Base-by-base conservation (phyloP, 2,797 vertebrate species). In the Saxicola maurus region DNA sequence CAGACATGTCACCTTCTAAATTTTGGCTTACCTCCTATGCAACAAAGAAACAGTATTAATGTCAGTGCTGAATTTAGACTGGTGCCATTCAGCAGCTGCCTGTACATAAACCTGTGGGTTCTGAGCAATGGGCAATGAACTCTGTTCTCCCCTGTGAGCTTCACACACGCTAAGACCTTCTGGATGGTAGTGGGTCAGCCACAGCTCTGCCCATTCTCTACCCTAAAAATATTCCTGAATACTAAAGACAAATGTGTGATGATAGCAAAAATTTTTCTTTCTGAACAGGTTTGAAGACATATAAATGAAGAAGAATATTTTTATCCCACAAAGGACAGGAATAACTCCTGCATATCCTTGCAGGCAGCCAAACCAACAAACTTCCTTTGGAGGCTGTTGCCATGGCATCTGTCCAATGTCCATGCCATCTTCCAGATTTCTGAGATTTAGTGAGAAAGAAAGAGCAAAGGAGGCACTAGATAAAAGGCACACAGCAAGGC, bases 321-420 rank as follows among this genome's bases (percentile, higher is more conserved):
- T 94, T 86, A 82, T 45, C 40, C 37, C 37, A 69, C 43, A 82
- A 51, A 86, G 55, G 35, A 78, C 28, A 72, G 62, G 77, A 92
- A 88, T 86, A 81, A 93, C 81, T 83, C 52, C 33, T 45, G 31
- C 12, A 28, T 30, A 65, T 48, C 21, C 40, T 66, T 42, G 18
- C 56, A 83, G 40, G 20, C 55, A 81, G 69, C 14, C 83, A 88
- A 91, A 77, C 46, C 27, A 89, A 51, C 10, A 68, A 38, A 48
- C 17, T 62, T 84, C 18, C 30, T 68, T 79, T 23, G 38, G 45
- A 83, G 53, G 45, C 67, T 64, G 83, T 93, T 93, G 81, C 81
- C 56, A 88, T 88, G 75, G 74, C 78, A 88, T 57, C 78, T 89
- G 38, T 92, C 84, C 81, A 91, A 48, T 25, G 23, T 52, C 87